Evolutionary conservation across 2,797 vertebrate species (phyloP).

Genomic region (Harpagifer antarcticus): DNA sequence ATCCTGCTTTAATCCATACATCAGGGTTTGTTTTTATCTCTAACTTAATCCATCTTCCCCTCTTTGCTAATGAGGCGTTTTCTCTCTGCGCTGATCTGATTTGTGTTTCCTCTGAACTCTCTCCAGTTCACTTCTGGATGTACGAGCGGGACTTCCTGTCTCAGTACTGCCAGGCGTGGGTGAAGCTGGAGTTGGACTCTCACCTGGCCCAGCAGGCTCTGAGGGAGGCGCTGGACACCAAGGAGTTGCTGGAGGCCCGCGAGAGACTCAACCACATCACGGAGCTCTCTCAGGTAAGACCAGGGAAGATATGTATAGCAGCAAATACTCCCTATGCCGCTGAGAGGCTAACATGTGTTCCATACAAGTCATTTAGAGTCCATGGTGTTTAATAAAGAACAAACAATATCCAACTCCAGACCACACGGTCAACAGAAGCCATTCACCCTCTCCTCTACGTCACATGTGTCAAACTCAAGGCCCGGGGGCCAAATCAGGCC

Average conservation of each 20-base stretch:
- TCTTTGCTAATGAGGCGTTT: background rate
- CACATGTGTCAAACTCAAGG: no score
- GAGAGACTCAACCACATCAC: constrained; percentile 78
- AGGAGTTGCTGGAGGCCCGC: constrained; percentile 81
- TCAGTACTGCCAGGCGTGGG: constrained; percentile 85
- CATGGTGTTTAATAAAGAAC: no score
- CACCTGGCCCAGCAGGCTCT: constrained; percentile 85
- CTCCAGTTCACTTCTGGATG: constrained; percentile 84
- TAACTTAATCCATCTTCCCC: constrained; percentile 28
- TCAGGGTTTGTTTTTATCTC: constrained; percentile 31
- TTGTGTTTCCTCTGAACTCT: constrained; percentile 29
- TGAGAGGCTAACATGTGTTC: no score
- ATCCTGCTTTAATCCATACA: constrained; percentile 16
- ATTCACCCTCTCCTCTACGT: no score
- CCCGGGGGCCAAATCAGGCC: no score
- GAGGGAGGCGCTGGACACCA: constrained; percentile 83
- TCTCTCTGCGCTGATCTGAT: constrained; percentile 15
- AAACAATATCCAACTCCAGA: no score
- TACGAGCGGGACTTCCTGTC: constrained; percentile 83
- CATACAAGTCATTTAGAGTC: no score
- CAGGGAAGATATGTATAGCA: background rate
- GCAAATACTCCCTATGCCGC: no score
- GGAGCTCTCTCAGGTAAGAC: constrained; percentile 75
- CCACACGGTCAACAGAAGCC: no score
- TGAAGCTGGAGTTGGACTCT: constrained; percentile 84